Evolutionary conservation across 2,797 vertebrate species (phyloP).

Genomic region (Momotus momota): DNA sequence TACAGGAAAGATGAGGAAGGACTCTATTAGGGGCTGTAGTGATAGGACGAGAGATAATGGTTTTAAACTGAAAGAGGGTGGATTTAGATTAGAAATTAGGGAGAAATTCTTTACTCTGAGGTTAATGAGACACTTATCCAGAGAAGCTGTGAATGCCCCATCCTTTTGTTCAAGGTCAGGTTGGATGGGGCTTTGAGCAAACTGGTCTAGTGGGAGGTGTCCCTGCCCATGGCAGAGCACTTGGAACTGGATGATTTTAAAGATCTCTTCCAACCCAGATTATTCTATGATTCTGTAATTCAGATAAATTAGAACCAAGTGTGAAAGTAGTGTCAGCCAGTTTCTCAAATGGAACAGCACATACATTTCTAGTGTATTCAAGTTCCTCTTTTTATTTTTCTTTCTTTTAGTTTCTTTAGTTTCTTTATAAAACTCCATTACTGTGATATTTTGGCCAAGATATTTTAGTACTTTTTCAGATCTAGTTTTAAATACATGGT

Average conservation of each 20-base stretch:
- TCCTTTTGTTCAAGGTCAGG: not conserved
- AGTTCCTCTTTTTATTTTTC: not conserved
- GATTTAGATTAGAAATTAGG: not conserved
- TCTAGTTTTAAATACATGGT: not conserved
- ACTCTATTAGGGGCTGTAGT: not conserved
- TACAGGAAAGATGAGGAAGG: not conserved
- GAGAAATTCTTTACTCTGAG: not conserved
- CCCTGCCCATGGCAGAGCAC: not conserved
- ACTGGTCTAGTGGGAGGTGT: not conserved
- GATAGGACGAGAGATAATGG: not conserved
- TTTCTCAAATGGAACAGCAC: not conserved
- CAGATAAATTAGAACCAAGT: not conserved
- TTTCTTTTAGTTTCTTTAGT: no score
- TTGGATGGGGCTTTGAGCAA: not conserved
- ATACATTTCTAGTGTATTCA: not conserved
- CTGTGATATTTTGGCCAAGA: not conserved
- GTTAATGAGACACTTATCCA: not conserved
- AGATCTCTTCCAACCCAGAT: not conserved
- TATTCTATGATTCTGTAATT: not conserved
- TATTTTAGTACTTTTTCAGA: not conserved
- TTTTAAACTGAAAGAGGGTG: not conserved
- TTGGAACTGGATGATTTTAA: not conserved
- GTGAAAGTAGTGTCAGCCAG: not conserved
- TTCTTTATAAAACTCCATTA: not conserved
- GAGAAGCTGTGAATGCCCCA: not conserved